phyloP scores from a whole-genome alignment of 30 jellyfish, hydroid and myxozoan genomes.

The Cassiopea andromeda region DNA sequence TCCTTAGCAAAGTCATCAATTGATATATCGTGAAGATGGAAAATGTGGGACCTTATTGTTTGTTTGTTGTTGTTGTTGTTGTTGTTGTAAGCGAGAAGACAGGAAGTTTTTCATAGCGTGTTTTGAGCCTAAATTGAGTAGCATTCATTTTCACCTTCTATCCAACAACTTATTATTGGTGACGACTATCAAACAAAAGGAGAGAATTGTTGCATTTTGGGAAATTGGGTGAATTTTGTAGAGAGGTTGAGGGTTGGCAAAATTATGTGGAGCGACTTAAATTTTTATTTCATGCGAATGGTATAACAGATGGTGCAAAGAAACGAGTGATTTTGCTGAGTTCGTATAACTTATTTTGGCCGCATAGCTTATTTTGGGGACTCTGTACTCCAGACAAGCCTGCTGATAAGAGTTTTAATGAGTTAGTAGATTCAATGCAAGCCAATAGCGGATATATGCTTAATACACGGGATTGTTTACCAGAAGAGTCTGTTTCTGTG shows the following conservation, averaged over 20 bases:
- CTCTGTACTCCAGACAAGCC: not conserved
- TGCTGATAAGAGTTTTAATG: not conserved
- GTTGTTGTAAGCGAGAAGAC: no score
- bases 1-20: no score
- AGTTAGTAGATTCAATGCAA: not conserved
- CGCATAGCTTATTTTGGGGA: not conserved
- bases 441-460: not conserved
- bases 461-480: not conserved
- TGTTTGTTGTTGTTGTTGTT: no score
- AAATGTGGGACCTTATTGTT: no score
- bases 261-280: not conserved
- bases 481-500: not conserved
- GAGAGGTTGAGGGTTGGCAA: not conserved
- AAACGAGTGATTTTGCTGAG: conserved; percentile 10
- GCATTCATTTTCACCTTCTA: no score
- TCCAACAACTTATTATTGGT: no score
- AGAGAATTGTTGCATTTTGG: no score
- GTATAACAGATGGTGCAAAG: conserved; percentile 6
- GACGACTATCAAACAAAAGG: no score
- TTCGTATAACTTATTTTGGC: not conserved
- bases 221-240: no score
- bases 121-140: no score
- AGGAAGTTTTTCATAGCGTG: no score
- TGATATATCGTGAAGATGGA: no score
- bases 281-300: conserved; percentile 7